phyloP scores from a whole-genome alignment of 30 jellyfish, hydroid and myxozoan species.

The Aurelia aurita region DNA sequence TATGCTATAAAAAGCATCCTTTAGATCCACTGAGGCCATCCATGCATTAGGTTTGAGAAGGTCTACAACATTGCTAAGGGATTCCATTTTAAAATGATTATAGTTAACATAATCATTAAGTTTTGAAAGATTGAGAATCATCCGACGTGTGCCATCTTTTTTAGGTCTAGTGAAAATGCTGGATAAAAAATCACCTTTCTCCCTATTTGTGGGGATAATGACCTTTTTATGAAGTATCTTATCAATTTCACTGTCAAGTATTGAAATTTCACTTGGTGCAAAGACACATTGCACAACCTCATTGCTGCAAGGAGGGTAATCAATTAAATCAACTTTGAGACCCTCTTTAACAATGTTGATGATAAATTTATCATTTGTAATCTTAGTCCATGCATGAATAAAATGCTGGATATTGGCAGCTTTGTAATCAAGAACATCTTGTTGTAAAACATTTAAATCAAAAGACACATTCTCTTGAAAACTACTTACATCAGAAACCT shows the following conservation, averaged over 20 bases:
- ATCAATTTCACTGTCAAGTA: neutral
- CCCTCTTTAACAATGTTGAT: constrained; percentile 20
- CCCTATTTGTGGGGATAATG: neutral
- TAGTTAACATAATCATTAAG: constrained; percentile 32
- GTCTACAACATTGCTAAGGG: neutral
- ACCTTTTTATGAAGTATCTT: constrained; percentile 17
- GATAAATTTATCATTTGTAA: constrained; percentile 13
- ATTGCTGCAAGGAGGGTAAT: neutral
- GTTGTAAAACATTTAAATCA: neutral
- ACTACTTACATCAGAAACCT: too few species aligned
- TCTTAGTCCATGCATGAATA: neutral
- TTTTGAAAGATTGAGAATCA: constrained; percentile 47
- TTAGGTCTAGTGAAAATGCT: constrained; percentile 40
- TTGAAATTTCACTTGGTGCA: neutral
- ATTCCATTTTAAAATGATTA: constrained; percentile 62
- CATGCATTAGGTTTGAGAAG: constrained; percentile 12
- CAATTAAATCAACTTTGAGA: constrained; percentile 24
- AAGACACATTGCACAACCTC: neutral
- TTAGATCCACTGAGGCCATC: constrained; percentile 51
- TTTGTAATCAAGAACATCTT: neutral
- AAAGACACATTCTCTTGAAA: neutral
- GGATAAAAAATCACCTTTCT: constrained; percentile 23
- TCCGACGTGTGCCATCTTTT: constrained; percentile 46
- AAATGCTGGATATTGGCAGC: constrained; percentile 15
- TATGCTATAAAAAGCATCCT: constrained; percentile 47